Percentiles rank a stretch among this genome's conserved stretches.
These are phyloP conservation scores for Stichopus chloronotus DNA, from an alignment of 35 echinoderm and acorn worm genomes.

Conservation along the genomic window DNA sequence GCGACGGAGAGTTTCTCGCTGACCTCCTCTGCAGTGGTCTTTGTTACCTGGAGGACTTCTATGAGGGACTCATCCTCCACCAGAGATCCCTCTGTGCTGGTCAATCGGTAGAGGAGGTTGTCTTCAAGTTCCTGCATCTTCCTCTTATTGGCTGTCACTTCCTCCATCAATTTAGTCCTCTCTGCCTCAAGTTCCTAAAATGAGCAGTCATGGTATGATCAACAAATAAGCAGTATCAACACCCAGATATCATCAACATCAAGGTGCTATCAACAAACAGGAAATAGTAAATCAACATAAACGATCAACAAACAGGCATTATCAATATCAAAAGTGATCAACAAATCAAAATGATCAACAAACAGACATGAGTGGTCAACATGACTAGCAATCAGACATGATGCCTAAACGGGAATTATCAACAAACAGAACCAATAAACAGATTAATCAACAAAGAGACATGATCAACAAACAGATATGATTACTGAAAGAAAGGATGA, in stretches of 20 bases:
- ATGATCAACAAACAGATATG: too few species aligned
- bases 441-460: too few species aligned
- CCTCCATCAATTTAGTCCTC: conserved; percentile 95
- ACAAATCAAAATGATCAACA: too few species aligned
- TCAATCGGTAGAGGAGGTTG: conserved; percentile 92
- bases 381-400: too few species aligned
- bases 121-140: conserved; percentile 99
- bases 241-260: not conserved
- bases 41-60: conserved; percentile 90
- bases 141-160: conserved; percentile 94
- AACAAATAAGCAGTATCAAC: not conserved
- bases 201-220: not conserved
- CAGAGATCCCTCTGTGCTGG: conserved; percentile 93
- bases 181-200: conserved; percentile 92
- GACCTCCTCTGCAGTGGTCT: conserved; percentile 93
- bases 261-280: not conserved
- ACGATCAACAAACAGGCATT: too few species aligned
- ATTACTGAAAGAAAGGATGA: too few species aligned
- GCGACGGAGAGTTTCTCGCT: conserved; percentile 93
- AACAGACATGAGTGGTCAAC: too few species aligned
- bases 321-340: not conserved
- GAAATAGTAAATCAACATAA: not conserved
- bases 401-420: too few species aligned
- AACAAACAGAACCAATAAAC: too few species aligned
- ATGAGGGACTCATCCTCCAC: conserved; percentile 96